These are phyloP conservation scores for Discoglossus pictus DNA, from an alignment of 2,797 vertebrate species.

Conservation along the genomic window DNA sequence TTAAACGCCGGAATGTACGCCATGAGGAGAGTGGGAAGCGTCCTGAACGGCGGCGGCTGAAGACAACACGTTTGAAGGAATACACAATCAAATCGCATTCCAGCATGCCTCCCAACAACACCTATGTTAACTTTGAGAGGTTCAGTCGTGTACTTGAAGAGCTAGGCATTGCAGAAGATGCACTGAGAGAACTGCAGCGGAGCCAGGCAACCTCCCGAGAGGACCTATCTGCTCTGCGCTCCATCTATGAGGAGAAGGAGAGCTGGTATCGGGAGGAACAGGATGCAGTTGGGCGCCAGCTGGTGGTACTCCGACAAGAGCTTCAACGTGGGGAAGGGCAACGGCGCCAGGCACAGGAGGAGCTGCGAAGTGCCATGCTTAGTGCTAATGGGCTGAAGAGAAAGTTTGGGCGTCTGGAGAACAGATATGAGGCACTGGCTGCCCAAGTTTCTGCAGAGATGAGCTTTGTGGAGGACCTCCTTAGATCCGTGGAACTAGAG, in stretches of 20 bases:
- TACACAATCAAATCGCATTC: constrained; percentile 99
- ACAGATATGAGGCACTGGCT: constrained; percentile 86
- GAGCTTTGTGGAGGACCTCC: constrained; percentile 92
- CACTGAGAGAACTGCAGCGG: constrained; percentile 83
- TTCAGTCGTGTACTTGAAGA: constrained; percentile 96
- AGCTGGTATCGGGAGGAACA: constrained; percentile 95
- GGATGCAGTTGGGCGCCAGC: constrained; percentile 84
- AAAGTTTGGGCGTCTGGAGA: constrained; percentile 88
- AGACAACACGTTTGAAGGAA: constrained; percentile 94
- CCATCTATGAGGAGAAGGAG: constrained; percentile 95
- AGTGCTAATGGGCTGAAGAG: constrained; percentile 84
- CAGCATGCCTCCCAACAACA: constrained; percentile 98
- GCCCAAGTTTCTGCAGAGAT: constrained; percentile 90
- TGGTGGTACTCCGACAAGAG: constrained; percentile 86
- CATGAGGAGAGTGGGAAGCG: constrained; percentile 86
- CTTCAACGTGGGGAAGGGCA: constrained; percentile 83
- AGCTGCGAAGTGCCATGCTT: constrained; percentile 76
- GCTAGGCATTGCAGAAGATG: constrained; percentile 85
- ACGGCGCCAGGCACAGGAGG: constrained; percentile 89
- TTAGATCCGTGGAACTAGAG: constrained; percentile 80
- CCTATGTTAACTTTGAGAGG: constrained; percentile 96
- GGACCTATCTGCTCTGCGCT: constrained; percentile 87
- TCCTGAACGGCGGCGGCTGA: constrained; percentile 88
- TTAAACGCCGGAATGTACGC: constrained; percentile 91
- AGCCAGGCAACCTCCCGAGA: constrained; percentile 88